Base-by-base conservation (phyloP, 2,113 vertebrate species). In the Oceanites oceanicus region DNA sequence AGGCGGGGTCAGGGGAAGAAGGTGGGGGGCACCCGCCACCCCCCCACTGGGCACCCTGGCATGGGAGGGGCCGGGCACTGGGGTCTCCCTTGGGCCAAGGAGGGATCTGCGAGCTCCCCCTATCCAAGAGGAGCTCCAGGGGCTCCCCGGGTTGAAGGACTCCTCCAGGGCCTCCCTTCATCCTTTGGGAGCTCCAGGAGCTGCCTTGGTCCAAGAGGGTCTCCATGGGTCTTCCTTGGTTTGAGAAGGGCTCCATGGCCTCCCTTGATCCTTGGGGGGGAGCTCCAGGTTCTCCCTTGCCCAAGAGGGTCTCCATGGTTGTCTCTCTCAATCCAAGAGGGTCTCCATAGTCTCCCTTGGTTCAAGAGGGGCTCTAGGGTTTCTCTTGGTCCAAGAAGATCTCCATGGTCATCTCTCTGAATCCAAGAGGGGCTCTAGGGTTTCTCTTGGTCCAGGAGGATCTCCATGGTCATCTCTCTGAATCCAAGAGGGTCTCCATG, bases 51-150 rank as follows among this genome's bases (percentile, higher is more conserved):
- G 65, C 44, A 40, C 18, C 19, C 50, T 61, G 86, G 52, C 65
- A 68, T 0, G n/a, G 3, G 29, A 1, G 18, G 19, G 25, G 6
- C 3, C 1, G 25, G 23, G 38, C 27, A 29, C 52, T 0, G 0
- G 18, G 26, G n/a, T 2, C 10, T 23, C 49, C 78, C 38, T 9
- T 3, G 23, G 62, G 47, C 30, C 40, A 36, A 9, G 65, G 42
- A 3, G 40, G 2, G 22, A 26, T 55, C 75, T 10, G 3, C 34
- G 42, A 45, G 30, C 22, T 88, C 32, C 21, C 20, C 30, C 44
- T 19, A 21, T 7, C 29, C 44, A 34, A 18, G 71, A 49, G 38
- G 36, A 23, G 20, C 26, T 22, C 11, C 34, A 58, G 56, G 8
- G 20, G 55, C 20, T 58, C 55, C 13, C 34, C 10, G 21, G 29